Percentiles rank a stretch among this genome's conserved stretches.
Conservation (phyloP, 2,797 vertebrate genomes). For the Antrozous pallidus region DNA sequence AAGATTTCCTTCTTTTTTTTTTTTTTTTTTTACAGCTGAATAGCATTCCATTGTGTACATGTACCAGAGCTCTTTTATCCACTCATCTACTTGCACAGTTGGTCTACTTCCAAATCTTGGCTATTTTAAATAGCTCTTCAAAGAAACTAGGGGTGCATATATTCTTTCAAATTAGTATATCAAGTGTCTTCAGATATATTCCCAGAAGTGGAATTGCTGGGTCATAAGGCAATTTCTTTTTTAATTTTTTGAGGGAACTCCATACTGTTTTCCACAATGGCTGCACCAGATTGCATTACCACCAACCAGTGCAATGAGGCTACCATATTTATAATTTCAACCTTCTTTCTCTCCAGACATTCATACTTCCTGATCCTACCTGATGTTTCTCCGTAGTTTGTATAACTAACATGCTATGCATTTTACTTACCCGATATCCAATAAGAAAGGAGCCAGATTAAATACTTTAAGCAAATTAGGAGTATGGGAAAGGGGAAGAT, state of each 20-base stretch:
- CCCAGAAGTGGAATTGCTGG: not conserved
- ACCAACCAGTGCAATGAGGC: not conserved
- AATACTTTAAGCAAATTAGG: not conserved
- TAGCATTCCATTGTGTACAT: not conserved
- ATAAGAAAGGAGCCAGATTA: not conserved
- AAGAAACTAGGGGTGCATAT: not conserved
- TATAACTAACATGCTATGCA: not conserved
- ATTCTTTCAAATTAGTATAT: not conserved
- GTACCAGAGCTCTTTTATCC: not conserved
- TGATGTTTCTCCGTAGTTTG: not conserved
- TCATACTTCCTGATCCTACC: not conserved
- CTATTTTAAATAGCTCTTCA: not conserved
- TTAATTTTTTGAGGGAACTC: not conserved
- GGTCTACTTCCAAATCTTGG: not conserved
- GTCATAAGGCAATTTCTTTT: not conserved
- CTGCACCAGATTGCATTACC: not conserved
- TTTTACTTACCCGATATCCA: not conserved
- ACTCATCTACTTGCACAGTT: not conserved
- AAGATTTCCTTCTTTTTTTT: not conserved
- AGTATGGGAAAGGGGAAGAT: not conserved
- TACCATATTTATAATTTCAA: constrained; percentile 7
- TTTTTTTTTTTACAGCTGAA: not conserved
- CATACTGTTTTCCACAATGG: not conserved
- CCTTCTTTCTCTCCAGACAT: not conserved
- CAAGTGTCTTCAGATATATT: not conserved